Base-by-base conservation (phyloP, 2,888 invertebrate species). In the Acronicta alni region DNA sequence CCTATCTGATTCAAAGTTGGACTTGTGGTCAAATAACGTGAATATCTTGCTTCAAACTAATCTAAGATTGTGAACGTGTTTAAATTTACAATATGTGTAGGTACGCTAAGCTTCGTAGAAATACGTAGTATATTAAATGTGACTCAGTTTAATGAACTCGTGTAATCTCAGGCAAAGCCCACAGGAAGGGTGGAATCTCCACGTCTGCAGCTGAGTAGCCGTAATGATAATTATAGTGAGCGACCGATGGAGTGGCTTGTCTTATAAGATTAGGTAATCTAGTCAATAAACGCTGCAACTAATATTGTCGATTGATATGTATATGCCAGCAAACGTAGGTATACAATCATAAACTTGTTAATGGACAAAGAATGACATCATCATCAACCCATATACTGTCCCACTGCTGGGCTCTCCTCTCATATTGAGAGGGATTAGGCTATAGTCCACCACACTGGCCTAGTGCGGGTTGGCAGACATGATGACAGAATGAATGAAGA, bases 181-280 rank as follows among this genome's bases (percentile, higher is more conserved):
- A 26, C 39, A 48, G 47, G 44, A 18, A 52, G 15, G 32, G 20
- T 30, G 14, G 42, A 41, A 17, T 20, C 23, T 26, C 43, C 23
- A 12, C 8, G 32, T 44, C 20, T 17, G 17, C 26, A 44, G 46
- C n/a, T 26, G 18, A 30, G 45, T 42, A 35, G 26, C 16, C 10
- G 37, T 54, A 38, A 55, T 52, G 17, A 30, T 35, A 30, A 30
- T 30, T 30, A 45, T 64, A 49, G 57, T 32, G 54, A 48, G 55
- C n/a, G n/a, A 20, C 23, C n/a, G n/a, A 20, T 18, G 26, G 51
- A 58, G 47, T 55, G 47, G 20, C 49, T 37, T 23, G 37, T 55
- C 17, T 52, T 35, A 58, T 17, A 58, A 48, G 52, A 49, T 66
- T 72, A n/a, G n/a, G n/a, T n/a, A 52, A 45, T 72, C 48, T 48